These are phyloP conservation scores for Mimachlamys varia DNA, from an alignment of 2,888 invertebrate genomes.

Conservation along the genomic window DNA sequence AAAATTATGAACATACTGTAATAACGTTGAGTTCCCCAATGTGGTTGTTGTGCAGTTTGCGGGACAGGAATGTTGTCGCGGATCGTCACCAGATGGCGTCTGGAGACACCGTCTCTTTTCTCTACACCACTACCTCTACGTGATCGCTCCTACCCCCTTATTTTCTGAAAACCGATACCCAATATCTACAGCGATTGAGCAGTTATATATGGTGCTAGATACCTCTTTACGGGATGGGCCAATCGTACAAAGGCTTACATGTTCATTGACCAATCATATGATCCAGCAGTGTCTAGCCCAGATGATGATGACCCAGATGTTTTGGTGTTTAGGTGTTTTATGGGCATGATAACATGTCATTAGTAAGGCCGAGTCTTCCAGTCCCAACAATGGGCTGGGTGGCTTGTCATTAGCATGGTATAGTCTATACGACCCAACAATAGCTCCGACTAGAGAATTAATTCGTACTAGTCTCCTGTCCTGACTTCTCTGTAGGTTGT, in stretches of 20 bases:
- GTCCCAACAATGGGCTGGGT: neutral
- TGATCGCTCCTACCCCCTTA: neutral
- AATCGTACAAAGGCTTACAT: neutral
- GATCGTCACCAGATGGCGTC: conserved; percentile 1
- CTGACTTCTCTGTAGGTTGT: neutral
- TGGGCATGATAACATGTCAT: conserved; percentile 24
- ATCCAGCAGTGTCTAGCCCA: neutral
- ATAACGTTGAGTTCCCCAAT: neutral
- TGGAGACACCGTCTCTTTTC: conserved; percentile 16
- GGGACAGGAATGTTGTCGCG: conserved; percentile 8
- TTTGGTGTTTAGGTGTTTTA: conserved; percentile 21
- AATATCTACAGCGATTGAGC: conserved; percentile 17
- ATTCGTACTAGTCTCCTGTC: neutral
- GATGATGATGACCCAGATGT: conserved; percentile 30
- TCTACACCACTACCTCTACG: neutral
- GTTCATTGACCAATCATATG: neutral
- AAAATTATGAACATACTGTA: neutral
- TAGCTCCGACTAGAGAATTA: neutral
- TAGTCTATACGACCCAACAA: neutral
- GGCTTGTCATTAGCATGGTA: conserved; percentile 10
- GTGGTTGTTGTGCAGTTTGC: neutral
- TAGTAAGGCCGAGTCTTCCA: conserved; percentile 27
- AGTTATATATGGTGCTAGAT: neutral
- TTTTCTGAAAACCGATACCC: conserved; percentile 12
- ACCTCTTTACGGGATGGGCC: neutral